Base-by-base conservation (phyloP, 2,113 vertebrate species). In the Pachycephala philippinensis region DNA sequence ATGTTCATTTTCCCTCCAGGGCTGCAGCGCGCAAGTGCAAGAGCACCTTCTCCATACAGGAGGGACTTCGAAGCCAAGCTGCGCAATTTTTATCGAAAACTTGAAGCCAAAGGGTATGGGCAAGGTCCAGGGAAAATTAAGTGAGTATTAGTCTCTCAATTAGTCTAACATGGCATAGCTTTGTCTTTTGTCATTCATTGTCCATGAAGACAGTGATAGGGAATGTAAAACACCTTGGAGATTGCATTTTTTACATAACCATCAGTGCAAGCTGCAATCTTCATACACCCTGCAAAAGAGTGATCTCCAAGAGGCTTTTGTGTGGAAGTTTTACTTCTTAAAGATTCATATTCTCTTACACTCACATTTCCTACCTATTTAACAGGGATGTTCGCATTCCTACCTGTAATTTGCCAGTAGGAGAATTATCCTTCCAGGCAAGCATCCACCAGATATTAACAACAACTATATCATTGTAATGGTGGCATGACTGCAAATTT, bases 31-130 rank as follows among this genome's bases (percentile, higher is more conserved):
- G 99, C 99, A 61, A 98, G 98, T 10, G 98, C 97, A 81, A 98
- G 99, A 94, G 99, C 99, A 52, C 99, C 99, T 26, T 99, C 99
- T 87, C 99, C 99, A 2, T 99, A 99, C 94, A 98, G 99, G 93
- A 99, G 99, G 98, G 99, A 99, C 97, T 99, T 99, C 50, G 99
- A 99, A 96, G 99, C 99, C 93, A 99, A 99, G 96, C 98, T 99
- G 47, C 98, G 99, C 90, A 99, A 99, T 97, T 99, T 99, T 97
- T 99, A 99, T 97, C 98, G 99, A 96, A 99, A 99, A 97, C 97
- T 99, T 88, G 99, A 99, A 98, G 99, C 99, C 93, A 99, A 99
- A 98, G 99, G 99, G 66, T 99, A 99, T 91, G 99, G 99, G 35
- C 99, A 99, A 95, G 99, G 99, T 71, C 99, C 99, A 40, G 99